These are phyloP conservation scores for Gonocerus acuteangulatus DNA, from an alignment of 2,888 invertebrate genomes.

Conservation along the genomic window DNA sequence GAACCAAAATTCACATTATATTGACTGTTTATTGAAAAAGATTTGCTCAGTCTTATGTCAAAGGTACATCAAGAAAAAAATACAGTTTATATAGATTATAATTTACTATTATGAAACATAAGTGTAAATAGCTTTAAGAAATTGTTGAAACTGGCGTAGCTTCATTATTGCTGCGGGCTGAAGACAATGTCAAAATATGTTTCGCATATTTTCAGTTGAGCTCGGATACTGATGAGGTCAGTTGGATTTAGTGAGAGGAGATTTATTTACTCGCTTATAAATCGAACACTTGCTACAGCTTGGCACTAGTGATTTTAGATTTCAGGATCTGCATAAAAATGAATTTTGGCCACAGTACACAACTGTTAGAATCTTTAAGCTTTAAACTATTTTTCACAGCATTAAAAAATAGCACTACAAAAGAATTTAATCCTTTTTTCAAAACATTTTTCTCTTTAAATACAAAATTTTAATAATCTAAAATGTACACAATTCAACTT, in stretches of 20 bases:
- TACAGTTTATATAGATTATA: conserved; percentile 17
- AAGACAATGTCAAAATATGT: conserved; percentile 26
- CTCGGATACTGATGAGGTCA: conserved; percentile 87
- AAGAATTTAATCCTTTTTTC: neutral
- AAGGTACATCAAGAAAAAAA: too few species aligned
- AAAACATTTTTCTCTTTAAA: neutral
- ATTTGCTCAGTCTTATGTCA: too few species aligned
- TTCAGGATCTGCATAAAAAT: conserved; percentile 6
- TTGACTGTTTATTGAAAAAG: too few species aligned
- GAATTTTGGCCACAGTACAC: conserved; percentile 5
- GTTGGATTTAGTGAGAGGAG: conserved; percentile 38
- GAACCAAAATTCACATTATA: too few species aligned
- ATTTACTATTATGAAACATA: neutral
- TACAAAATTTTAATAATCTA: neutral
- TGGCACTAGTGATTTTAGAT: conserved; percentile 31
- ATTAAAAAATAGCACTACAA: neutral
- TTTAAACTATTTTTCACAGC: conserved; percentile 2
- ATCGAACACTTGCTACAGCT: conserved; percentile 22
- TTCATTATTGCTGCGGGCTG: conserved; percentile 34
- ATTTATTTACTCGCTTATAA: conserved; percentile 27
- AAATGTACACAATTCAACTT: neutral
- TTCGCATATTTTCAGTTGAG: conserved; percentile 62
- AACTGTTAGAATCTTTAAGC: neutral
- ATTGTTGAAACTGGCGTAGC: conserved; percentile 36
- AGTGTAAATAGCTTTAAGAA: neutral